Base-by-base conservation (phyloP, 2,113 vertebrate genomes). In the Pitta sordida region DNA sequence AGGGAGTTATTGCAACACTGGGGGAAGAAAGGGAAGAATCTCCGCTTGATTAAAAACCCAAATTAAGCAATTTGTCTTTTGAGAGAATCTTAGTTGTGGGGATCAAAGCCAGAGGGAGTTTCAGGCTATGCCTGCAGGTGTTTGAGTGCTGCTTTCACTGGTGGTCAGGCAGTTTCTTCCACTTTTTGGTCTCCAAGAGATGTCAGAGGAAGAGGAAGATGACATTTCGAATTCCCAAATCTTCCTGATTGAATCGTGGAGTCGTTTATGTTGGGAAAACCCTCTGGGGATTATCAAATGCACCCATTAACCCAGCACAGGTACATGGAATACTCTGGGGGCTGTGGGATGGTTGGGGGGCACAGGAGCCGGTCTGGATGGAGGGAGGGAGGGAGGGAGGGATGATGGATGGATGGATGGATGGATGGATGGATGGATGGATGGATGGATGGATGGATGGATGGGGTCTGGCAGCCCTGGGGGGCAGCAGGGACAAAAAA, bases 191-290 rank as follows among this genome's bases (percentile, higher is more conserved):
- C 51, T 84, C 32, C 13, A 15, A 52, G 58, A 70, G 63, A 44
- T 0, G 1, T 0, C 9, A 41, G 49, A 37, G 52, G 32, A 81
- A 19, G 13, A 14, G 32, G 36, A 55, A 51, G 60, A 6, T 11
- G 71, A n/a, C n/a, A n/a, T n/a, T n/a, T n/a, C n/a, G n/a, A 46
- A 78, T 43, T 76, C 34, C 60, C 20, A 7, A 12, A 6, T 29
- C 26, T 37, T n/a, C 26, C 60, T 63, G 60, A 15, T 10, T 21
- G 27, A 30, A 63, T 30, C 27, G 6, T 41, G 27, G 37, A 17
- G 37, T 39, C 16, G 24, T 39, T 39, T 13, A 10, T 37, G 18
- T 41, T 30, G 12, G 27, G 60, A 41, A 41, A 63, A 6, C 37
- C 56, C 37, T 41, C 27, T 41, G 60, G 19, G n/a, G 37, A 20